Conservation (phyloP, 2,113 vertebrate species). For the Todiramphus saurophagus region DNA sequence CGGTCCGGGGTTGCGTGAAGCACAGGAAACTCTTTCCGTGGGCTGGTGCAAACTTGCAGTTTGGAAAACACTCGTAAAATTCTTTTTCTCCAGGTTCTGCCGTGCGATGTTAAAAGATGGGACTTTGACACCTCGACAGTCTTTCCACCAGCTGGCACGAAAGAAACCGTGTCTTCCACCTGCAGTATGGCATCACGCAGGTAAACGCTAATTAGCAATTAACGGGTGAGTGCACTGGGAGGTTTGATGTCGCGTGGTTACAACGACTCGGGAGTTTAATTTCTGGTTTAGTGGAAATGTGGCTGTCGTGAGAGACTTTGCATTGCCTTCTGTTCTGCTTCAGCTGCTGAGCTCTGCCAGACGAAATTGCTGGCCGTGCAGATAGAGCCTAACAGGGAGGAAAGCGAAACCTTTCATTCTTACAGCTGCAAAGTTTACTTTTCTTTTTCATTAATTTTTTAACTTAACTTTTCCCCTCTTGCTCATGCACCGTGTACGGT, state of each 20-base stretch:
- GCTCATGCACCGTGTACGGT: background rate
- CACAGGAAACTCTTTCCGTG: background rate
- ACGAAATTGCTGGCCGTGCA: background rate
- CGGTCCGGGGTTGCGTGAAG: background rate
- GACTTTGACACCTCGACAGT: background rate
- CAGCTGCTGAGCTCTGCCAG: background rate
- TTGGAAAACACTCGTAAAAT: background rate
- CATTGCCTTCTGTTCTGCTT: background rate
- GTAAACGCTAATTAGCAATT: slow-evolving; percentile 12
- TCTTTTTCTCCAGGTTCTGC: slow-evolving; percentile 48
- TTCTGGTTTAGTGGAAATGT: background rate
- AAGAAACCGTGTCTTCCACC: background rate
- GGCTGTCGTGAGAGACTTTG: background rate
- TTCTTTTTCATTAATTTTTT: background rate
- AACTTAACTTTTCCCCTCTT: background rate
- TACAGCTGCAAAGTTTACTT: background rate
- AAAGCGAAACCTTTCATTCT: background rate
- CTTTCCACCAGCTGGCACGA: slow-evolving; percentile 25
- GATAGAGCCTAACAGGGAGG: background rate
- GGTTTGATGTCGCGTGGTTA: background rate
- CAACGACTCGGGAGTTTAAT: background rate
- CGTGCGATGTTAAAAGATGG: background rate
- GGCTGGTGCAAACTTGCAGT: too few relatives aligned
- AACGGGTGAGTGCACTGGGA: rapidly evolving
- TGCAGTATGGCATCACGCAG: slow-evolving; percentile 28